Percentiles rank a stretch among this genome's conserved stretches.
Evolutionary conservation across 2,113 vertebrate genomes (phyloP).

Genomic region (Myiagra hebetior): DNA sequence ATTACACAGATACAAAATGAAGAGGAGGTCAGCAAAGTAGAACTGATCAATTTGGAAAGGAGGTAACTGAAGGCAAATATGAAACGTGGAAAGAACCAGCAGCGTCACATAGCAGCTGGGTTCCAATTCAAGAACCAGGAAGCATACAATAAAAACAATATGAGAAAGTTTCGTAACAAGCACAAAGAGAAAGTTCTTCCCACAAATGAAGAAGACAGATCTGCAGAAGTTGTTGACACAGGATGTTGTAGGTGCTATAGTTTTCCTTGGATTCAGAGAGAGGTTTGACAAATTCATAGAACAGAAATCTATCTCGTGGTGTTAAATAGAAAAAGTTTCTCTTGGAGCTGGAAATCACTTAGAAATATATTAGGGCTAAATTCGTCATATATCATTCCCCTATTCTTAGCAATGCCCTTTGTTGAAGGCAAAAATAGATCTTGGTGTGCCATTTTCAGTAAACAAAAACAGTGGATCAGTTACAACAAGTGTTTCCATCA

Average conservation of each 20-base stretch:
- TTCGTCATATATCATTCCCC: neutral
- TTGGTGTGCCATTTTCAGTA: neutral
- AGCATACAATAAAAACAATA: neutral
- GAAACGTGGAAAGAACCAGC: neutral
- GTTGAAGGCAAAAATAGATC: neutral
- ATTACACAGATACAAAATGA: neutral
- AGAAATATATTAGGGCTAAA: neutral
- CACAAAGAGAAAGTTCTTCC: neutral
- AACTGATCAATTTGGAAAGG: neutral
- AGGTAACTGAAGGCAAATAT: neutral
- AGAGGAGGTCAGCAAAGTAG: neutral
- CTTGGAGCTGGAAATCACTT: neutral
- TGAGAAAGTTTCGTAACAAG: neutral
- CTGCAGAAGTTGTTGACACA: neutral
- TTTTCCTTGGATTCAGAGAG: neutral
- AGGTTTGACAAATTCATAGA: neutral
- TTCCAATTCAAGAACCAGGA: neutral
- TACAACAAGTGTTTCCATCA: neutral
- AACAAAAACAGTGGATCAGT: neutral
- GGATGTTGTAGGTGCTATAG: neutral
- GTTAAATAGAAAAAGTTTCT: neutral
- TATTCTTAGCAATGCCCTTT: neutral
- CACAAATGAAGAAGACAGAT: neutral
- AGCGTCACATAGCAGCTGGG: neutral
- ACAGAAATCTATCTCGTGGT: neutral